phyloP scores from a whole-genome alignment of 2,113 vertebrate species.

The Melanostigma gelatinosum region DNA sequence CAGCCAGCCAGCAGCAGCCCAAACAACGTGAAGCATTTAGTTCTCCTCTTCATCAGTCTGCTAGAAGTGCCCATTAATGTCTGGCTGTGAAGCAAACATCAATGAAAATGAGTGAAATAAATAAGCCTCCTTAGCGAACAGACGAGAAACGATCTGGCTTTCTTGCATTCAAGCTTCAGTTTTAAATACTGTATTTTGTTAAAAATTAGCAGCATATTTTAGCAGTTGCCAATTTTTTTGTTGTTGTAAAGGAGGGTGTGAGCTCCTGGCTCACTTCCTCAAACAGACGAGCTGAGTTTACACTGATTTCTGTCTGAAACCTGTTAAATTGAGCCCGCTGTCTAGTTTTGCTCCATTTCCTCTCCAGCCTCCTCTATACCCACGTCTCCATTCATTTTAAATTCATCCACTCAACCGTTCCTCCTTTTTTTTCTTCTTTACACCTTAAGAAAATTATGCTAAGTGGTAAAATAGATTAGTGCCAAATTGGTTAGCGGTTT shows the following conservation, averaged over 20 bases:
- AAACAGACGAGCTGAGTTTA: slow-evolving; percentile 40
- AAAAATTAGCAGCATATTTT: slow-evolving; percentile 43
- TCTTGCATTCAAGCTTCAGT: slow-evolving; percentile 43
- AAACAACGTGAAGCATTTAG: slow-evolving; percentile 15
- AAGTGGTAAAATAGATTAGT: slow-evolving; percentile 70
- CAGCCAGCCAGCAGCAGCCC: not conserved
- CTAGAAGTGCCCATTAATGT: slow-evolving; percentile 24
- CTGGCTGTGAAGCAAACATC: slow-evolving; percentile 27
- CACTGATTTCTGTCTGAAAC: slow-evolving; percentile 11
- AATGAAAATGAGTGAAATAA: slow-evolving; percentile 40
- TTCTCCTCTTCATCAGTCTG: slow-evolving; percentile 8
- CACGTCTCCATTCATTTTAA: slow-evolving; percentile 11
- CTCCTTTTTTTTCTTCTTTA: slow-evolving; percentile 5
- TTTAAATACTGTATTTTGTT: slow-evolving; percentile 49
- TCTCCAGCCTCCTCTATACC: not conserved
- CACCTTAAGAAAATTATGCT: slow-evolving; percentile 8
- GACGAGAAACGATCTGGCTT: not conserved
- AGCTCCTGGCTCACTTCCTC: slow-evolving; percentile 54
- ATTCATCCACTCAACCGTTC: slow-evolving; percentile 34
- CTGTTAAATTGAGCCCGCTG: not conserved
- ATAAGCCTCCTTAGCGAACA: slow-evolving; percentile 1
- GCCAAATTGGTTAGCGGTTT: slow-evolving; percentile 72
- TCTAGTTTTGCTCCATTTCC: slow-evolving; percentile 15
- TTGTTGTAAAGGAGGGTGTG: slow-evolving; percentile 31
- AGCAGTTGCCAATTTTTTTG: not conserved